phyloP scores from a whole-genome alignment of 37 sponge, comb jelly and placozoan species.

The Geodia barretti region DNA sequence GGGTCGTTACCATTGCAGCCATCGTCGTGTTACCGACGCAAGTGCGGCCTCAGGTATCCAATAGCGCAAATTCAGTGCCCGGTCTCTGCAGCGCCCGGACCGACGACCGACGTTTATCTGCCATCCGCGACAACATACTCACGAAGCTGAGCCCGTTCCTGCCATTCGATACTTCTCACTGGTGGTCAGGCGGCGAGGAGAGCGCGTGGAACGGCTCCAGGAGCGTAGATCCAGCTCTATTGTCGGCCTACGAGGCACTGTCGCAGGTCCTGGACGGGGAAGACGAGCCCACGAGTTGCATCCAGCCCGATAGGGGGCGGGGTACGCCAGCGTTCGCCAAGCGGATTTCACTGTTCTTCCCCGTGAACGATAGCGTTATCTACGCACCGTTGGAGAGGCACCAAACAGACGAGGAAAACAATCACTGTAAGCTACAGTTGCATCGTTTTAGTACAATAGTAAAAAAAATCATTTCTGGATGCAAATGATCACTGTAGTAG shows the following conservation, averaged over 20 bases:
- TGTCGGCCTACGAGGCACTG: neutral
- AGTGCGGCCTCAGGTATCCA: too few species aligned
- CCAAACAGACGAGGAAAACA: neutral
- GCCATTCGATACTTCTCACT: neutral
- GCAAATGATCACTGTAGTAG: too few species aligned
- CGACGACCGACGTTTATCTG: neutral
- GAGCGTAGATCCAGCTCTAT: neutral
- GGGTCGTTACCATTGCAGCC: too few species aligned
- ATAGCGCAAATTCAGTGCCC: too few species aligned
- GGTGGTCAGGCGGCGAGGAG: neutral
- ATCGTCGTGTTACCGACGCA: too few species aligned
- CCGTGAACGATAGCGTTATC: neutral
- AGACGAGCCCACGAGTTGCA: neutral
- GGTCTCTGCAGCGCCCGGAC: neutral
- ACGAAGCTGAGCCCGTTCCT: constrained; percentile 1
- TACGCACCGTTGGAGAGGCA: neutral
- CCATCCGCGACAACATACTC: constrained; percentile 6
- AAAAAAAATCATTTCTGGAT: too few species aligned
- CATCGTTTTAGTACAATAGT: too few species aligned
- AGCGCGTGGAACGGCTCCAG: neutral
- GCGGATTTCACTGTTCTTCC: neutral
- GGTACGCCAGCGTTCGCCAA: constrained; percentile 3
- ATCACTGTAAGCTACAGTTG: neutral
- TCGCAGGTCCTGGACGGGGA: neutral
- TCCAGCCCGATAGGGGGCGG: neutral